Percentiles rank a stretch among this genome's conserved stretches.
Conservation (phyloP, 2,113 vertebrate genomes). For the Sinocyclocheilus anshuiensis region DNA sequence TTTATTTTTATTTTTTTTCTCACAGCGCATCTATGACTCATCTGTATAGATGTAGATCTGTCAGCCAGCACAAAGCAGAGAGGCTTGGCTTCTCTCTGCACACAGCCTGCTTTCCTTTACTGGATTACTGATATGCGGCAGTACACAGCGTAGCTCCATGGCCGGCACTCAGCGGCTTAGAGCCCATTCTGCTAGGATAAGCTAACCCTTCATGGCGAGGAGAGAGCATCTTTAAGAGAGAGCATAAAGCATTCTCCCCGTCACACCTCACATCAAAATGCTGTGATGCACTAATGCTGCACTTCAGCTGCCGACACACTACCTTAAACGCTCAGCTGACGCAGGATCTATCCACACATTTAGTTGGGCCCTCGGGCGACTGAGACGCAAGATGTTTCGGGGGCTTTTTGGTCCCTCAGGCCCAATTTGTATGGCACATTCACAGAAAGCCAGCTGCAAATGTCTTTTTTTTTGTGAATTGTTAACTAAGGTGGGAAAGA, state of each 20-base stretch:
- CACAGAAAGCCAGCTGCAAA: constrained; percentile 39
- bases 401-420: constrained; percentile 51
- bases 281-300: constrained; percentile 38
- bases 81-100: constrained; percentile 59
- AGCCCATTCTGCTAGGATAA: constrained; percentile 71
- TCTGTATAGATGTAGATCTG: constrained; percentile 73
- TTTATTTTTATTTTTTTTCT: constrained; percentile 52
- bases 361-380: constrained; percentile 40
- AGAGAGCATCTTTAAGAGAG: constrained; percentile 59
- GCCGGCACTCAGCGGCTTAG: constrained; percentile 68
- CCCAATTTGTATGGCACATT: constrained; percentile 62
- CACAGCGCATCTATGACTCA: constrained; percentile 63
- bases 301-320: constrained; percentile 52
- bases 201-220: constrained; percentile 63
- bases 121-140: constrained; percentile 73
- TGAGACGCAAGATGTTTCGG: constrained; percentile 55
- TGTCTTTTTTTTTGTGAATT: constrained; percentile 51
- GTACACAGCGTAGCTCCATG: constrained; percentile 60
- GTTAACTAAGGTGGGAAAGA: constrained; percentile 54
- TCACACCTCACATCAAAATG: constrained; percentile 56
- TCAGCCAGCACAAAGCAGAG: constrained; percentile 66
- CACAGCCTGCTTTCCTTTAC: constrained; percentile 61
- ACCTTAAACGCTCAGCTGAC: constrained; percentile 32
- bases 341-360: constrained; percentile 44
- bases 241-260: constrained; percentile 64